phyloP scores from a whole-genome alignment of 2,113 vertebrate species.

The Scatophagus argus region DNA sequence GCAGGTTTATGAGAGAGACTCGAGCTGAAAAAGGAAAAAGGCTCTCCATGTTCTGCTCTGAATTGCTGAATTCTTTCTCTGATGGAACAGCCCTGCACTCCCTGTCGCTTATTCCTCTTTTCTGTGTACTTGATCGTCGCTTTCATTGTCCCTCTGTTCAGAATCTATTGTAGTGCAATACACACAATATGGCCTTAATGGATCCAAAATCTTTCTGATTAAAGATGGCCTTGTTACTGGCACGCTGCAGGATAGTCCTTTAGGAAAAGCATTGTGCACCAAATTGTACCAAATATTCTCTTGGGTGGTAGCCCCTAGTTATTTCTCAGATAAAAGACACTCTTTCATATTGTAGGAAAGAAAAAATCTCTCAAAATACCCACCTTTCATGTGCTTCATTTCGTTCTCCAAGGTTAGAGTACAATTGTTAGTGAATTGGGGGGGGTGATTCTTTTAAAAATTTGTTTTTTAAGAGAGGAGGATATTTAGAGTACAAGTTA shows the following conservation, averaged over 20 bases:
- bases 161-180: constrained; percentile 35
- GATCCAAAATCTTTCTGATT: constrained; percentile 59
- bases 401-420: constrained; percentile 68
- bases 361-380: constrained; percentile 53
- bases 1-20: not conserved
- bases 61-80: constrained; percentile 16
- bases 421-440: constrained; percentile 55
- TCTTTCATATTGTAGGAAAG: constrained; percentile 55
- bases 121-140: constrained; percentile 32
- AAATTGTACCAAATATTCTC: constrained; percentile 53
- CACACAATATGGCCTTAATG: constrained; percentile 56
- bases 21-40: not conserved
- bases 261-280: constrained; percentile 41
- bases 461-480: constrained; percentile 27
- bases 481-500: constrained; percentile 31
- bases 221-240: constrained; percentile 60
- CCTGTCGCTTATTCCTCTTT: constrained; percentile 24
- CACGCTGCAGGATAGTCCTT: constrained; percentile 44
- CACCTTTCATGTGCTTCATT: constrained; percentile 59
- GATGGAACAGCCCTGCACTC: constrained; percentile 17
- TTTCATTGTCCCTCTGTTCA: constrained; percentile 36
- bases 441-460: constrained; percentile 38
- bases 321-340: constrained; percentile 57
- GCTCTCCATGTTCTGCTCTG: constrained; percentile 2
- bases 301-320: constrained; percentile 51